A percentile compares a stretch with the other conserved stretches of the same genome.
Evolutionary conservation across 2,797 vertebrate species (phyloP).

Genomic region (Gallinago stenura): DNA sequence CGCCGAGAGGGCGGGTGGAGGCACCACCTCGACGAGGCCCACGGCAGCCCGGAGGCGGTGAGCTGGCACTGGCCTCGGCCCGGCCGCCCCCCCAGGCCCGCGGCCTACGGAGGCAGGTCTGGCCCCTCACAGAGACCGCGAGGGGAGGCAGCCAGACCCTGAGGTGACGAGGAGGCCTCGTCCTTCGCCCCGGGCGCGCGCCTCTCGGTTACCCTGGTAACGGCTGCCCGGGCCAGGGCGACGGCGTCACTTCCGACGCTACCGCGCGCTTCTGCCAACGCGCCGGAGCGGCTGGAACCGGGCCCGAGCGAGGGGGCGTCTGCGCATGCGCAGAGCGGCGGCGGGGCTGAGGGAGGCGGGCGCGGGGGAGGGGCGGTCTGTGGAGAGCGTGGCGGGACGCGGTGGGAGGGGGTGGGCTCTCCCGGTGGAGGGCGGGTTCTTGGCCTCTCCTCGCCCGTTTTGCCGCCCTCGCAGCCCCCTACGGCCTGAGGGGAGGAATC

Average conservation of each 20-base stretch:
- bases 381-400: rapidly evolving
- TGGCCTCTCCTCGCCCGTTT: rapidly evolving
- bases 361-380: rapidly evolving
- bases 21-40: background rate
- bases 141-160: background rate
- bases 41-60: background rate
- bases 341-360: background rate
- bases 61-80: background rate
- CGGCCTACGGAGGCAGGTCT: background rate
- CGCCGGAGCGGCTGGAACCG: background rate
- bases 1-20: background rate
- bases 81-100: background rate
- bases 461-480: background rate
- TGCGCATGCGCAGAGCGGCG: background rate
- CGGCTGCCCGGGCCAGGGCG: constrained; percentile 57
- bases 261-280: background rate
- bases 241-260: constrained; percentile 57
- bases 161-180: background rate
- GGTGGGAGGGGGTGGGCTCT: rapidly evolving
- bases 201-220: constrained; percentile 42
- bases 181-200: background rate
- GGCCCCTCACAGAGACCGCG: background rate
- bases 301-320: rapidly evolving
- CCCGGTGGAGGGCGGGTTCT: rapidly evolving
- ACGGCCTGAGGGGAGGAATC: too few relatives aligned